Base-by-base conservation (phyloP, 2,113 vertebrate genomes). In the Mola mola region DNA sequence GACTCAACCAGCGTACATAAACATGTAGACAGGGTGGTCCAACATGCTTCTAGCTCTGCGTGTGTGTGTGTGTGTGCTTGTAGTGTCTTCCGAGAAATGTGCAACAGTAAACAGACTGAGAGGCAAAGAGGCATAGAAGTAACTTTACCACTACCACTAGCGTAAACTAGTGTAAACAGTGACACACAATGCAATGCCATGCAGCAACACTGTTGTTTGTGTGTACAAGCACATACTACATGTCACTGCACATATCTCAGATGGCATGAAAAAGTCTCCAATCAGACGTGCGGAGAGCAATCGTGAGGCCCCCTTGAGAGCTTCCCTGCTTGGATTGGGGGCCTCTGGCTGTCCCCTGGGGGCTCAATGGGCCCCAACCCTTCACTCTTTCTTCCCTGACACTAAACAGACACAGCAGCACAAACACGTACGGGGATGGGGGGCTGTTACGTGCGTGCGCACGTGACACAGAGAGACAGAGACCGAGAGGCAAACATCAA, bases 21-120 rank as follows among this genome's bases (percentile, higher is more conserved):
- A 90, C 88, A 90, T 81, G 72, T 80, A 70, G 81, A 62, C 86
- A 80, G 81, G 88, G 86, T 87, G 88, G 88, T 87, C 88, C 82
- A 71, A 79, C 65, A 50, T 68, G 81, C 82, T 83, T 33, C 78
- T 82, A 72, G 84, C 75, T 63, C 11, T 65, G 55, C 52, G 55
- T 67, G 63, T 29, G 53, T 56, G 56, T 46, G 46, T 46, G 17
- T 1, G 10, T 9, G 47, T 52, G 56, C 60, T 61, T 56, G 60
- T 17, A 49, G 68, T 49, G 51, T 63, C 57, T 79, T 83, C 83
- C 66, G 73, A 85, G 74, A 82, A 85, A 87, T 77, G 78, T 72
- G 62, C 69, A 84, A 83, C 80, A 72, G 84, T 89, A 88, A 88
- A 89, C 86, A 89, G 76, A 84, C 61, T 41, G 78, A 80, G 72